Base-by-base conservation (phyloP, 2,797 vertebrate species). In the Mus spretus region DNA sequence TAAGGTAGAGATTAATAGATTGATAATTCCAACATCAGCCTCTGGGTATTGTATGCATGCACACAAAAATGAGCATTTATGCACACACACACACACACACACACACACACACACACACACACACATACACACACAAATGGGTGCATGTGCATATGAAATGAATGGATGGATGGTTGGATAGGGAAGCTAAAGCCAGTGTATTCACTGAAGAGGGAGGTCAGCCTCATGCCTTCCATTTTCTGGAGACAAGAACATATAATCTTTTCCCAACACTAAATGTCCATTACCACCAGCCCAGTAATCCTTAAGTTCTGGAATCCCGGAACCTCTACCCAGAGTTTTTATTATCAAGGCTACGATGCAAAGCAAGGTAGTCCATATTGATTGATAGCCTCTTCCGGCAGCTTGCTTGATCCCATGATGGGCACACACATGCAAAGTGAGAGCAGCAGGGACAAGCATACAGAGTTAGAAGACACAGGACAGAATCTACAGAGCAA, bases 281-380 rank as follows among this genome's bases (percentile, higher is more conserved):
- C 20, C 1, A 24, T 84, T 31, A 74, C 87, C 6, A 44, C 47
- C 34, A 89, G 50, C 9, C 15, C n/a, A 85, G 34, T 19, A 22
- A 17, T 47, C 6, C n/a, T 28, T 87, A 28, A 70, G 14, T 53
- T 72, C 65, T 70, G 84, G n/a, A 74, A 74, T 28, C 70, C 70
- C n/a, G 40, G 20, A n/a, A 74, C 19, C n/a, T 19, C 70, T 80
- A 22, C 34, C 50, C 86, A 80, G 34, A 95, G 74, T 82, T 65
- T 77, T 65, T 77, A 57, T 94, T 78, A 50, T 79, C 50, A 37
- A 74, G 34, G 12, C 53, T 57, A 37, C 6, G 34, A 47, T 91
- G 79, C 53, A 96, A 91, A 96, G 80, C 40, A 94, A 90, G 92
- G 81, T 74, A 22, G 44, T 24, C 34, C 31, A 2, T 22, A 28